Percentiles rank a stretch among this genome's conserved stretches.
Evolutionary conservation across 2,888 invertebrate genomes (phyloP).

Genomic region (Hoplodrina blanda): DNA sequence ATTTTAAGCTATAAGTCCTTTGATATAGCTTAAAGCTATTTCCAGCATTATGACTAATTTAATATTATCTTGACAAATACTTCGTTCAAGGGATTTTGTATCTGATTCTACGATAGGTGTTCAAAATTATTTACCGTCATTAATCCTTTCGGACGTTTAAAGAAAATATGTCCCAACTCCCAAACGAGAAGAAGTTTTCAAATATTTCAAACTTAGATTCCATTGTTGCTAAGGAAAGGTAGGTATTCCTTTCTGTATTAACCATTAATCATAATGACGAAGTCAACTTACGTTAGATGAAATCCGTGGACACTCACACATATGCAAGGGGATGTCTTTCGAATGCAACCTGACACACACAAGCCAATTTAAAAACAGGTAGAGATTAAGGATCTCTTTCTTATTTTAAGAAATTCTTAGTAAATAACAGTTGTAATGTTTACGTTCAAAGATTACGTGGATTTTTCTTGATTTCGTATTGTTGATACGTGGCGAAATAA

Average conservation of each 20-base stretch:
- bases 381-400: conserved; percentile 65
- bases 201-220: conserved; percentile 75
- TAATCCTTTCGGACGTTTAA: conserved; percentile 13
- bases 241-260: conserved; percentile 81
- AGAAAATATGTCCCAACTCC: conserved; percentile 18
- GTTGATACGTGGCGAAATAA: conserved; percentile 42
- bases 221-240: conserved; percentile 85
- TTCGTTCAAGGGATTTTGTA: neutral
- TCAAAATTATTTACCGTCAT: conserved; percentile 1
- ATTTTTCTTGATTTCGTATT: conserved; percentile 48
- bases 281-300: conserved; percentile 77
- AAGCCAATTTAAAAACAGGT: conserved; percentile 68
- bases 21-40: neutral
- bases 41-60: neutral
- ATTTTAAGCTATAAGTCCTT: conserved; percentile 3
- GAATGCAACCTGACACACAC: conserved; percentile 65
- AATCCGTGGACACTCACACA: conserved; percentile 73
- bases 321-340: conserved; percentile 59
- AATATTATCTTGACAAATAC: neutral
- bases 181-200: conserved; percentile 62
- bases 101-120: neutral
- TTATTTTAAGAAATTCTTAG: conserved; percentile 70
- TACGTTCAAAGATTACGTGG: conserved; percentile 54
- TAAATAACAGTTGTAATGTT: conserved; percentile 67
- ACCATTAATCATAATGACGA: conserved; percentile 86